Base-by-base conservation (phyloP, 2,888 invertebrate genomes). In the Cordilura impudica region DNA sequence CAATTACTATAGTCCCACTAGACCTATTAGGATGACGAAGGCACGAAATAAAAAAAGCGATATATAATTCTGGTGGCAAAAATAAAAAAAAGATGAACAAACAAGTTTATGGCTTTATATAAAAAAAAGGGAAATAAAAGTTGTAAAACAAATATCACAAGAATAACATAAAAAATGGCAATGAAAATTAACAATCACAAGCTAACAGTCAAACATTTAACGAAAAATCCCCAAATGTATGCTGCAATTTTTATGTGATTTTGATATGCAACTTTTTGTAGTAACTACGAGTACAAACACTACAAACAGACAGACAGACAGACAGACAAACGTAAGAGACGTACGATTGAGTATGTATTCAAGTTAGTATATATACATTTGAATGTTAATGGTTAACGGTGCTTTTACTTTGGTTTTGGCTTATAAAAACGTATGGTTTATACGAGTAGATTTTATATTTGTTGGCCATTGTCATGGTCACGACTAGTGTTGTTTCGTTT, bases 191-290 rank as follows among this genome's bases (percentile, higher is more conserved):
- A 81, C 82, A 82, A 82, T 80, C 81, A 74, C 76, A 67, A 63
- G 78, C 81, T 70, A 81, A 78, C 78, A 80, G 78, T 65, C 76
- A 80, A 81, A 71, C 70, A 81, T 80, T 81, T 80, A 81, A 78
- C 79, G 78, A 35, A 80, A 80, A 73, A 82, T 81, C 79, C 82
- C 82, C 81, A 82, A 81, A 82, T 81, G 82, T 77, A 81, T 81
- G 81, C 82, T 81, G 66, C 77, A 67, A 61, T 54, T 81, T 82
- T 82, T 81, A 81, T 82, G 74, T 67, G 78, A 76, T 81, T 82
- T 81, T 80, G 77, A 82, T 82, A 80, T 73, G 77, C 66, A 69
- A 67, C n/a, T 35, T 39, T 39, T n/a, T 39, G 26, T 26, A 4
- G 26, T 26, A 26, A n/a, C n/a, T n/a, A n/a, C n/a, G n/a, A n/a